Evolutionary conservation across 2,797 vertebrate species (phyloP).

Genomic region (Sebastes dallii): DNA sequence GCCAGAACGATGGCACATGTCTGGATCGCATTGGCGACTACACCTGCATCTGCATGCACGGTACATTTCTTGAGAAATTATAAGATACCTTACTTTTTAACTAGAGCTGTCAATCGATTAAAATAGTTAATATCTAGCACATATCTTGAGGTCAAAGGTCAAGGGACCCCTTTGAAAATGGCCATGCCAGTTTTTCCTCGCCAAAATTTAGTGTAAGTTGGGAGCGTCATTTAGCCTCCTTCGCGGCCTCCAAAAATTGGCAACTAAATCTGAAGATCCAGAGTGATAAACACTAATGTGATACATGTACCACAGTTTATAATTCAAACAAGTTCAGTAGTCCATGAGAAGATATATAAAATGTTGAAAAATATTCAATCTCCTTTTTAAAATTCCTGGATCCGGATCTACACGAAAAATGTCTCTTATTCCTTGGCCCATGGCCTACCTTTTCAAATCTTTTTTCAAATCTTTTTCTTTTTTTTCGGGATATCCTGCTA

Average conservation of each 20-base stretch:
- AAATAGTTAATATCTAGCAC: no score
- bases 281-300: neutral
- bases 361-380: neutral
- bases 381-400: neutral
- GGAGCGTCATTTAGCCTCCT: no score
- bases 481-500: neutral
- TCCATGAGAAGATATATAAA: neutral
- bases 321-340: neutral
- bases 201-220: no score
- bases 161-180: no score
- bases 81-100: neutral
- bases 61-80: conserved; percentile 38
- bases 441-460: neutral
- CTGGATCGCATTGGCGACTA: conserved; percentile 95
- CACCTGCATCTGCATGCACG: conserved; percentile 92
- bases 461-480: neutral
- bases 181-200: no score
- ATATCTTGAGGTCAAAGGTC: no score
- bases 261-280: neutral
- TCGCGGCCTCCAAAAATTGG: no score
- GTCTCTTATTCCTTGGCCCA: neutral
- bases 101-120: no score
- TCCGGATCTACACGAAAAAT: neutral
- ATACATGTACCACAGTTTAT: neutral
- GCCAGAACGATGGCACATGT: conserved; percentile 94